phyloP scores from a whole-genome alignment of 2,888 invertebrate species.

The Apodemia duryi region DNA sequence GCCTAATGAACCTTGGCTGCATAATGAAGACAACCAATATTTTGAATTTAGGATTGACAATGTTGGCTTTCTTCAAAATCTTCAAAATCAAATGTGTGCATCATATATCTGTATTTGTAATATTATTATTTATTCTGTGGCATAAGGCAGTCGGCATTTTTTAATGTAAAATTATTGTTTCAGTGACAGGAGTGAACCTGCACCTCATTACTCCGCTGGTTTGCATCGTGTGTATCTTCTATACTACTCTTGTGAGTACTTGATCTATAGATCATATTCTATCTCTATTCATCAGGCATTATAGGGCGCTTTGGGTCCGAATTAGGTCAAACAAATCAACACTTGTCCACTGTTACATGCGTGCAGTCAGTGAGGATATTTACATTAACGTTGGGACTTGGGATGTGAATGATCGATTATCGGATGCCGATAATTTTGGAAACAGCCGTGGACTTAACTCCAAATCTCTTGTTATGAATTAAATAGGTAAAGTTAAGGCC shows the following conservation, averaged over 20 bases:
- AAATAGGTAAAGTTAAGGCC: no score
- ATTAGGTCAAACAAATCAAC: slow-evolving; percentile 20
- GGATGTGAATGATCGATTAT: background rate
- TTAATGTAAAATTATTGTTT: slow-evolving; percentile 21
- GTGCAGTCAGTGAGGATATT: background rate
- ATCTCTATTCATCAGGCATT: slow-evolving; percentile 21
- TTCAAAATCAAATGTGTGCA: no score
- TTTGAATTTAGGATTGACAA: no score
- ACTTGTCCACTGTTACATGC: background rate
- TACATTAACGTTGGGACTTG: background rate
- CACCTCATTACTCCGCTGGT: slow-evolving; percentile 89
- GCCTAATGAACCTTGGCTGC: no score
- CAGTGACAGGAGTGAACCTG: slow-evolving; percentile 90
- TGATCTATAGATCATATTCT: slow-evolving; percentile 33
- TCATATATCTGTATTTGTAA: no score
- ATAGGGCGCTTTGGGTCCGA: background rate
- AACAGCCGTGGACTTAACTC: no score
- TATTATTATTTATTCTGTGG: slow-evolving; percentile 9
- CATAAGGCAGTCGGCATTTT: background rate
- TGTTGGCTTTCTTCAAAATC: no score
- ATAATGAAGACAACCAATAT: no score
- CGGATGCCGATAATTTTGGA: no score
- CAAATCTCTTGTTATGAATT: no score
- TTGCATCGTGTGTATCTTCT: slow-evolving; percentile 94
- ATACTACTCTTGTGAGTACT: slow-evolving; percentile 89